These are phyloP conservation scores for Carlito syrichta DNA, from an alignment of 2,113 vertebrate genomes.

Conservation along the genomic window DNA sequence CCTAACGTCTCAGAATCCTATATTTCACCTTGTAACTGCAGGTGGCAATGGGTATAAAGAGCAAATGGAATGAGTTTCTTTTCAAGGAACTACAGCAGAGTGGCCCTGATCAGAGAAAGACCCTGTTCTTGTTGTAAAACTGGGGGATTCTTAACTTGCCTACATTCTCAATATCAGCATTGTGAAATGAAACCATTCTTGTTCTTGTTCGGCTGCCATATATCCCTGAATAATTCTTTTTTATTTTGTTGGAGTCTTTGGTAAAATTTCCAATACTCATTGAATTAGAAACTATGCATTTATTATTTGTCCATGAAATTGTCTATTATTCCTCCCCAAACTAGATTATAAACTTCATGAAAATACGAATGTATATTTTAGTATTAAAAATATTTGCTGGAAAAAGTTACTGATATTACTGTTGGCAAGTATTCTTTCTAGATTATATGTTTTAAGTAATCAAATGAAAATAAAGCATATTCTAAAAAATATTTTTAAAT, in stretches of 20 bases:
- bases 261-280: background rate
- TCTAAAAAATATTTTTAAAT: background rate
- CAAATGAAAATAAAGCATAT: background rate
- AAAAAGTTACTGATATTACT: background rate
- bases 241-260: background rate
- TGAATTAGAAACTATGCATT: slow-evolving; percentile 7
- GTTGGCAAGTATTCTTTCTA: background rate
- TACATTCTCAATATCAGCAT: background rate
- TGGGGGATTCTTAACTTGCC: background rate
- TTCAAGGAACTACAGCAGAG: background rate
- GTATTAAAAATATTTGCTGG: background rate
- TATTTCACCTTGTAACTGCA: background rate
- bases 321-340: background rate
- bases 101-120: background rate
- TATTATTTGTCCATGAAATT: background rate
- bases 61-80: background rate
- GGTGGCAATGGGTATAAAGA: background rate
- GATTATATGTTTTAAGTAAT: background rate
- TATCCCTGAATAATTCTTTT: background rate
- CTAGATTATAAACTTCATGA: background rate
- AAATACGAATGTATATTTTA: background rate
- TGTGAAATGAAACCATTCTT: background rate
- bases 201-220: background rate
- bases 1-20: background rate
- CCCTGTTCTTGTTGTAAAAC: background rate